Evolutionary conservation across 1,140 invertebrate species (phyloP), one percentile per base, ranked within the genome.

Genomic region (Scaptodrosophila lebanonensis): DNA sequence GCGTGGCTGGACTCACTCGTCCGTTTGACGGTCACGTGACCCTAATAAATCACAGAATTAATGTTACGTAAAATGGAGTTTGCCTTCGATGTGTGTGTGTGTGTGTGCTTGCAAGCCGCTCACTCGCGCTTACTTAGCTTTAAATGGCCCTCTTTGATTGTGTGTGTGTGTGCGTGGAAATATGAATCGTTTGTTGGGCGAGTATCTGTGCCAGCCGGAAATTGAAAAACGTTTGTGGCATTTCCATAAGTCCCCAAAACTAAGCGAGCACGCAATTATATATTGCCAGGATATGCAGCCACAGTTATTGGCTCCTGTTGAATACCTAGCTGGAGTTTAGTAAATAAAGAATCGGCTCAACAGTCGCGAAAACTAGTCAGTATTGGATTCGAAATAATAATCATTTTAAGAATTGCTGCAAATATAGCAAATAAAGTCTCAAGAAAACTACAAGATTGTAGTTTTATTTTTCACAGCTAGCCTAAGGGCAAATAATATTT

Each of bases 51-150:
- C 84, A 86, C 84, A 53, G 84, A 85, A 86, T 86, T 86, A 86
- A 86, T 86, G 84, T 86, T 86, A 86, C 84, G 84, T 86, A 84
- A 86, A 86, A 86, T 86, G 84, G 76, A 85, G 84, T 86, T n/a
- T 77, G 59, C 33, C 29, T 36, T 20, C 20, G 50, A 38, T 12
- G 29, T 17, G 13, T 20, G 33, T 16, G 11, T 11, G 1, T 20
- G 18, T 11, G 22, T n/a, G 43, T n/a, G n/a, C n/a, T n/a, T n/a
- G n/a, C n/a, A 8, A 1, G 64, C 62, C 59, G 22, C 15, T 29
- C n/a, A n/a, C n/a, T n/a, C n/a, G n/a, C n/a, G n/a, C n/a, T n/a
- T n/a, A n/a, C n/a, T n/a, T n/a, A n/a, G n/a, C n/a, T n/a, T n/a
- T n/a, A n/a, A n/a, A n/a, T n/a, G n/a, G n/a, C n/a, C 6, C 25